phyloP scores from a whole-genome alignment of 2,888 invertebrate genomes.

The Sicus ferrugineus region DNA sequence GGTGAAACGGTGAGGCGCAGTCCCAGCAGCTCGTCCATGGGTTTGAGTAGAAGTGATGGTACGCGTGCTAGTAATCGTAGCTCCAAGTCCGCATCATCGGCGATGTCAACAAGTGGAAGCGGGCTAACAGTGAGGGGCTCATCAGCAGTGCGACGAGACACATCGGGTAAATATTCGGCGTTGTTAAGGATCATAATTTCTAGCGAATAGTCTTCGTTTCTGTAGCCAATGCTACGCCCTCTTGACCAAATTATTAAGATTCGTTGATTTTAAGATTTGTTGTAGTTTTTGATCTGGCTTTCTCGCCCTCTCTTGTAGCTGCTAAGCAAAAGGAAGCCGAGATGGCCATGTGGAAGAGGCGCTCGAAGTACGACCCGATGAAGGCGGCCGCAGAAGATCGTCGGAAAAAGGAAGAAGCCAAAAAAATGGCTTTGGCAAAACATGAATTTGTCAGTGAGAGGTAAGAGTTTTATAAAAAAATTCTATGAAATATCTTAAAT shows the following conservation, averaged over 20 bases:
- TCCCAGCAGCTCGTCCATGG: slow-evolving; percentile 62
- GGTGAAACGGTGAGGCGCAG: slow-evolving; percentile 59
- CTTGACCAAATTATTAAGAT: too few relatives aligned
- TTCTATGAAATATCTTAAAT: too few relatives aligned
- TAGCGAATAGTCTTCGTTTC: too few relatives aligned
- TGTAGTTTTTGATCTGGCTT: slow-evolving; percentile 26
- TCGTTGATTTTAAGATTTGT: not conserved
- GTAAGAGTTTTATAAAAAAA: too few relatives aligned
- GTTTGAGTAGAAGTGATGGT: slow-evolving; percentile 57
- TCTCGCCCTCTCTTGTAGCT: slow-evolving; percentile 61
- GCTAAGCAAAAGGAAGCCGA: slow-evolving; percentile 79
- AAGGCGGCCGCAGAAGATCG: slow-evolving; percentile 89
- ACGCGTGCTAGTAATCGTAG: slow-evolving; percentile 62
- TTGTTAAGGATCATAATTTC: too few relatives aligned
- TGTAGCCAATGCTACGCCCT: too few relatives aligned
- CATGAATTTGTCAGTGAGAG: slow-evolving; percentile 56
- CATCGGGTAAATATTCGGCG: slow-evolving; percentile 49
- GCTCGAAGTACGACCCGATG: slow-evolving; percentile 95
- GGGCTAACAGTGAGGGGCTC: slow-evolving; percentile 50
- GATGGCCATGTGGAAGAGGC: slow-evolving; percentile 93
- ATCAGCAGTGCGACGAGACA: slow-evolving; percentile 57
- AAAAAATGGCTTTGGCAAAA: slow-evolving; percentile 57
- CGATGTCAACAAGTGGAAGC: slow-evolving; percentile 55
- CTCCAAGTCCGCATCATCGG: slow-evolving; percentile 57
- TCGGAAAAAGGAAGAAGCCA: slow-evolving; percentile 70